Conservation (phyloP, 2,888 invertebrate genomes). For the Cataglyphis cursor region DNA sequence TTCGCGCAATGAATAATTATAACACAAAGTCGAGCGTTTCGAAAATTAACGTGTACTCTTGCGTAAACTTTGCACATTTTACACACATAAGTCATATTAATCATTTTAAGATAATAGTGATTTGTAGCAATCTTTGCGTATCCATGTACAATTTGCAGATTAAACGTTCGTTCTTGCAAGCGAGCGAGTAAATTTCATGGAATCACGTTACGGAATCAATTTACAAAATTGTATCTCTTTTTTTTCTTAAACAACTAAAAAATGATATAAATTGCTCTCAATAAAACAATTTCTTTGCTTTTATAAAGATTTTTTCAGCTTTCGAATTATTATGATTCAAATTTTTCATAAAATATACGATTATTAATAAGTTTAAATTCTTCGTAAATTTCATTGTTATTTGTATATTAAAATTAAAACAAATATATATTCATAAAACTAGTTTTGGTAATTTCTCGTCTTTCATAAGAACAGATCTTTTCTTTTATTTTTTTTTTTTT, state of each 20-base stretch:
- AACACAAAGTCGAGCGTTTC: slow-evolving; percentile 17
- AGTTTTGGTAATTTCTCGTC: neutral
- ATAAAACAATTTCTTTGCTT: neutral
- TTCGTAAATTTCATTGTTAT: neutral
- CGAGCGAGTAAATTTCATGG: neutral
- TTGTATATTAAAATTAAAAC: neutral
- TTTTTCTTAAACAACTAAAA: neutral
- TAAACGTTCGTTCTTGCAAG: neutral
- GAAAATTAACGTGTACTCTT: neutral
- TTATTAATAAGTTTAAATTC: neutral
- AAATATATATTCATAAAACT: neutral
- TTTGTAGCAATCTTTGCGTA: neutral
- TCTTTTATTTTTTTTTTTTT: neutral
- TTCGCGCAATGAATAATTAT: slow-evolving; percentile 50
- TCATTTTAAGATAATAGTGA: neutral
- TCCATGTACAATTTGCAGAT: neutral
- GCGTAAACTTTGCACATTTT: neutral
- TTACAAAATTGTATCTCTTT: neutral
- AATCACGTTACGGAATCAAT: neutral
- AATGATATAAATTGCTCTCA: neutral
- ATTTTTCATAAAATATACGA: neutral
- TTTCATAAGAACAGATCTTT: neutral
- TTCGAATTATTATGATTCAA: neutral
- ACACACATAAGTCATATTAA: neutral
- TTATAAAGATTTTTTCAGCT: neutral